Percentiles rank a stretch among this genome's conserved stretches.
These are phyloP conservation scores for Eupithecia vulgata DNA, from an alignment of 2,888 invertebrate genomes.

Conservation along the genomic window DNA sequence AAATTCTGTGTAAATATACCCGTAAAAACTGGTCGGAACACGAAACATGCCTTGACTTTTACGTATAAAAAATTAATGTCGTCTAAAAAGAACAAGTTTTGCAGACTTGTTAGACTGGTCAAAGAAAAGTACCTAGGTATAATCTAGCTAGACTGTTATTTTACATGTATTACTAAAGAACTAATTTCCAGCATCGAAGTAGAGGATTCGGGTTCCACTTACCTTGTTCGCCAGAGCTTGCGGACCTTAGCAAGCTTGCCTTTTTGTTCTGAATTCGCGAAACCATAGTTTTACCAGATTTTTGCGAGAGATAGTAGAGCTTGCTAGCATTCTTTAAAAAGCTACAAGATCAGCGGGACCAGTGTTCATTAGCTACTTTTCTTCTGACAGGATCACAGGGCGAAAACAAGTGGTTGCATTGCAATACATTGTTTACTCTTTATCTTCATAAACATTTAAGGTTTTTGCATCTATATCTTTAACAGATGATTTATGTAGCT, in stretches of 20 bases:
- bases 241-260: not conserved
- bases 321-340: constrained; percentile 13
- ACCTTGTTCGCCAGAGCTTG: not conserved
- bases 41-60: constrained; percentile 5
- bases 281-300: constrained; percentile 18
- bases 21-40: not conserved
- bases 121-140: not conserved
- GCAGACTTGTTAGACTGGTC: not conserved
- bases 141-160: too few relatives aligned
- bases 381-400: not conserved
- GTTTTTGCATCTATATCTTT: not conserved
- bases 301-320: constrained; percentile 13
- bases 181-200: not conserved
- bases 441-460: not conserved
- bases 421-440: not conserved
- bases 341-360: not conserved
- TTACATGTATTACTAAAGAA: not conserved
- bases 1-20: not conserved
- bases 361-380: not conserved
- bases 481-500: not conserved
- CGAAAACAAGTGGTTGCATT: not conserved
- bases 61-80: not conserved
- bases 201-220: not conserved
- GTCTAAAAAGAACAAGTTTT: not conserved
- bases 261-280: constrained; percentile 16